These are phyloP conservation scores for Decapterus maruadsi DNA, from an alignment of 2,797 vertebrate species.

Conservation along the genomic window DNA sequence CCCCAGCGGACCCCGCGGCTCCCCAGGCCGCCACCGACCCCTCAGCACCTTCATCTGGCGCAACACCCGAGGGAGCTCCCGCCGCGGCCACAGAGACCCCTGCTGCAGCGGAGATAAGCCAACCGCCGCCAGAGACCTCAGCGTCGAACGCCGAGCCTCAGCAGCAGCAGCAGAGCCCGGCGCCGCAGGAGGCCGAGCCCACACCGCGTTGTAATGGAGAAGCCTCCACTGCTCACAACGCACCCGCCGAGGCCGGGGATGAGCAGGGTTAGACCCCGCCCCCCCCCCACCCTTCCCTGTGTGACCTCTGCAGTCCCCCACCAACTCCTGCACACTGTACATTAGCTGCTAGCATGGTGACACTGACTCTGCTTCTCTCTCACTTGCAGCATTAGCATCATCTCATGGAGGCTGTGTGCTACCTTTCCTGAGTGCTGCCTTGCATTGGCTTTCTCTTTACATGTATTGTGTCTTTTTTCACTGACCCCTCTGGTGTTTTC, in stretches of 20 bases:
- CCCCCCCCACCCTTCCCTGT: not conserved
- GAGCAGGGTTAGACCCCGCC: slow-evolving; percentile 86
- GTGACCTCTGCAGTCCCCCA: slow-evolving; percentile 56
- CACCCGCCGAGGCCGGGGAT: slow-evolving; percentile 74
- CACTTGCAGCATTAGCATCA: slow-evolving; percentile 78
- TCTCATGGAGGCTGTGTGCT: slow-evolving; percentile 74
- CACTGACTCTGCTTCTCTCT: slow-evolving; percentile 82
- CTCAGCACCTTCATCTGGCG: slow-evolving; percentile 35
- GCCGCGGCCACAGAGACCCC: slow-evolving; percentile 54
- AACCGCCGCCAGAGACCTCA: slow-evolving; percentile 45
- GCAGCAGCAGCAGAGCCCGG: slow-evolving; percentile 66
- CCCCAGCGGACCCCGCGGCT: slow-evolving; percentile 64
- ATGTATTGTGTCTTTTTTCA: slow-evolving; percentile 52
- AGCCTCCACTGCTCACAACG: slow-evolving; percentile 69
- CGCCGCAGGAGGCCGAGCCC: slow-evolving; percentile 69
- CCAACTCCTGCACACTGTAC: slow-evolving; percentile 81
- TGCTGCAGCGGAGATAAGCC: slow-evolving; percentile 66
- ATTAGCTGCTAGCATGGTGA: slow-evolving; percentile 89
- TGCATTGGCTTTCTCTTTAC: slow-evolving; percentile 53
- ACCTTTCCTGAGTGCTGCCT: slow-evolving; percentile 70
- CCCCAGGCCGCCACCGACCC: slow-evolving; percentile 72
- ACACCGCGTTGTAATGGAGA: slow-evolving; percentile 88
- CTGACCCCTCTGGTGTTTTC: slow-evolving; percentile 50
- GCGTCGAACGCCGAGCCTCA: slow-evolving; percentile 46
- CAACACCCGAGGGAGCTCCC: slow-evolving; percentile 5